Conservation (phyloP, 2,797 vertebrate genomes). For the Melanotaenia trifasciata region DNA sequence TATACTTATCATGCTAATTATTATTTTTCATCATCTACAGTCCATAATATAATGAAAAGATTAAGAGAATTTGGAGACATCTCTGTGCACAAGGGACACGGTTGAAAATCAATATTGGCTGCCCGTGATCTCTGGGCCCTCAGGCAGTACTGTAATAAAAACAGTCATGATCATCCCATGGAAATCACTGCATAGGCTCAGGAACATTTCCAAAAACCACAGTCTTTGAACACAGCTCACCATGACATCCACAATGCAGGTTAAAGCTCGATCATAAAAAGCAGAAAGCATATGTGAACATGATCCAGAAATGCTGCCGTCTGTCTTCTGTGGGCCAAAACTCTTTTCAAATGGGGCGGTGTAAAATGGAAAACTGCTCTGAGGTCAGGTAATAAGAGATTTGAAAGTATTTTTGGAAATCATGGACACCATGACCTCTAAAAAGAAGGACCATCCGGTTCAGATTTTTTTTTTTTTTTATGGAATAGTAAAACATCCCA, state of each 20-base stretch:
- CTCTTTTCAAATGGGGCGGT: not conserved
- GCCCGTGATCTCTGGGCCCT: not conserved
- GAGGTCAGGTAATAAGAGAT: not conserved
- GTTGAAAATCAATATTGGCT: not conserved
- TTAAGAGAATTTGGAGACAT: not conserved
- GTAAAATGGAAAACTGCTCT: not conserved
- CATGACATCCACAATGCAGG: not conserved
- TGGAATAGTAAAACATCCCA: not conserved
- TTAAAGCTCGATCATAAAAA: not conserved
- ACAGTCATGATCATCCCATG: not conserved
- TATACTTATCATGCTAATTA: not conserved
- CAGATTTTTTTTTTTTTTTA: not conserved
- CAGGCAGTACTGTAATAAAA: not conserved
- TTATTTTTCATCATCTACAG: not conserved
- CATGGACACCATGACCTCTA: not conserved
- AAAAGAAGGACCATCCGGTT: not conserved
- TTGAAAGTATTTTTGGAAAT: not conserved
- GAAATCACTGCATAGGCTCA: not conserved
- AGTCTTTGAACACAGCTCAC: not conserved
- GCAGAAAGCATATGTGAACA: not conserved
- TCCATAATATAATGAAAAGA: not conserved
- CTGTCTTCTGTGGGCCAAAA: not conserved
- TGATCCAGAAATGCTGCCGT: not conserved
- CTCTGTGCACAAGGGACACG: not conserved
- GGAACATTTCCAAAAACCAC: not conserved